Evolutionary conservation across 2,797 vertebrate genomes (phyloP).

Genomic region (Notoglanidium macrostoma): DNA sequence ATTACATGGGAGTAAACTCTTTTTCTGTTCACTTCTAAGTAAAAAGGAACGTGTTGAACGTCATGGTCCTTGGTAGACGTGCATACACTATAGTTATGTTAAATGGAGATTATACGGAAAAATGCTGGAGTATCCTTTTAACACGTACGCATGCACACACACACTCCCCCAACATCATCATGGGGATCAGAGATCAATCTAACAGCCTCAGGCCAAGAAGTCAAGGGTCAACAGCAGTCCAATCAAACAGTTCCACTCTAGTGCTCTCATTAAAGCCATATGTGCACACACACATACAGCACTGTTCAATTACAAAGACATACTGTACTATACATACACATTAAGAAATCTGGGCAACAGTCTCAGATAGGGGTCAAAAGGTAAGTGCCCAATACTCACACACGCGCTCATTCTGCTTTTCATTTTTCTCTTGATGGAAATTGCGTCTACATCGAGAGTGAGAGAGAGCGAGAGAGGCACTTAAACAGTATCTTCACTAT

Average conservation of each 20-base stretch:
- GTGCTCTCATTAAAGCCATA: slow-evolving; percentile 52
- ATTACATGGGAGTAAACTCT: too few species aligned
- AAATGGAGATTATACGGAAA: not conserved
- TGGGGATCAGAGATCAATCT: slow-evolving; percentile 49
- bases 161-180: slow-evolving; percentile 23
- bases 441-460: not conserved
- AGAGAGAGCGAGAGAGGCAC: too few species aligned
- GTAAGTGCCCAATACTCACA: slow-evolving; percentile 16
- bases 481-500: slow-evolving; percentile 46
- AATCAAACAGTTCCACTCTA: slow-evolving; percentile 49
- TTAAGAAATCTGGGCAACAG: slow-evolving; percentile 2
- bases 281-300: slow-evolving; percentile 7
- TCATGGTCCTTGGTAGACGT: not conserved
- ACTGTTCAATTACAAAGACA: not conserved
- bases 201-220: slow-evolving; percentile 46
- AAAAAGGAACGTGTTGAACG: not conserved
- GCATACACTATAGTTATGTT: not conserved
- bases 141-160: not conserved
- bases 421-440: slow-evolving; percentile 19
- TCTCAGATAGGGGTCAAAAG: slow-evolving; percentile 44
- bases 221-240: slow-evolving; percentile 54
- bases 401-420: not conserved
- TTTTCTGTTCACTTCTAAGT: not conserved
- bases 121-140: not conserved
- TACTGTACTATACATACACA: not conserved